Base-by-base conservation (phyloP, 2,797 vertebrate species). In the Margarornis squamiger region DNA sequence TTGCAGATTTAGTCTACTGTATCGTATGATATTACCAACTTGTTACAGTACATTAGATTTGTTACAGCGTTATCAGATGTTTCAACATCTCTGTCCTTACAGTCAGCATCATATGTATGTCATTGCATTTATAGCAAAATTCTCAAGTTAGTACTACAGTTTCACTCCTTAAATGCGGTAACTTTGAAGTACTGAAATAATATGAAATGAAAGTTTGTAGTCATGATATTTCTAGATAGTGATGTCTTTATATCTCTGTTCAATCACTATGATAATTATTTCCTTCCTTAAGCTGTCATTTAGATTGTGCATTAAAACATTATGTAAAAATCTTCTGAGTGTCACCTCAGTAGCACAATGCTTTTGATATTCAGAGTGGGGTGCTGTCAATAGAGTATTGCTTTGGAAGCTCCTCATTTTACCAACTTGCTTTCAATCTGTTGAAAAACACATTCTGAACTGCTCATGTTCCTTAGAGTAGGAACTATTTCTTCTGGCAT, bases 211-310 rank as follows among this genome's bases (percentile, higher is more conserved):
- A 76, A 52, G 30, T 32, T 58, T 59, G 26, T 39, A 71, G 82
- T 58, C 27, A 7, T 58, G n/a, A 38, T 6, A 1, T 88, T 86
- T 93, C 57, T 77, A 46, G 49, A 54, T 79, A 80, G 59, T 2
- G 1, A 8, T 57, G 65, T 7, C 67, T 93, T 96, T 86, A 36
- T 88, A 49, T 88, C 2, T 3, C 57, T 83, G 1, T 34, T 90
- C 41, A 86, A 4, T 73, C 22, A 11, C 38, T 82, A 5, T 38
- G n/a, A 41, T 74, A 46, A 80, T 48, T 52, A 41, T 38, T 92
- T 89, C 17, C 66, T 90, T 93, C 84, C 78, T 87, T 88, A 46
- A 75, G 54, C 48, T 93, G 81, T 87, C 84, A 61, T 79, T 93
- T 51, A 65, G n/a, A 39, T 29, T 85, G 17, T 0, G 0, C 49